phyloP scores from a whole-genome alignment of 2,888 invertebrate genomes.

The Halictus ligatus region DNA sequence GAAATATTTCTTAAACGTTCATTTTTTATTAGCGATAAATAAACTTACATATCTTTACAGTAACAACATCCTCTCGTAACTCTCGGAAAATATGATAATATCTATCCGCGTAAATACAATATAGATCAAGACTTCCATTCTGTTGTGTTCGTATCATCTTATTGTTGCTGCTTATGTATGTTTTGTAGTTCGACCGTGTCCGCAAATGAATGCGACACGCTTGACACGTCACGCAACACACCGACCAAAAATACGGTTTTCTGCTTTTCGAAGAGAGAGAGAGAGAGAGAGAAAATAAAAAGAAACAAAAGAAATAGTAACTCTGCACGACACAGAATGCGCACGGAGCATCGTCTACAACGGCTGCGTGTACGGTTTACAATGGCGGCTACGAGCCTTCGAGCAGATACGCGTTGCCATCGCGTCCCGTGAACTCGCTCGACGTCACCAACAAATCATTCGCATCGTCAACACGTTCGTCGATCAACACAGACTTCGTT shows the following conservation, averaged over 20 bases:
- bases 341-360: slow-evolving; percentile 48
- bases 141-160: slow-evolving; percentile 25
- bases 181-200: neutral
- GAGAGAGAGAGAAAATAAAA: neutral
- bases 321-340: slow-evolving; percentile 56
- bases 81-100: slow-evolving; percentile 83
- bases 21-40: slow-evolving; percentile 84
- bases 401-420: neutral
- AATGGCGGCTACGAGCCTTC: slow-evolving; percentile 59
- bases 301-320: slow-evolving; percentile 36
- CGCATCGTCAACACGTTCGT: neutral
- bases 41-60: slow-evolving; percentile 84
- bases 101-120: slow-evolving; percentile 78
- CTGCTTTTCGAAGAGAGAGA: neutral
- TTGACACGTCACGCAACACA: slow-evolving; percentile 7
- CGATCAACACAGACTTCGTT: neutral
- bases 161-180: slow-evolving; percentile 16
- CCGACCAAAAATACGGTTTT: slow-evolving; percentile 40
- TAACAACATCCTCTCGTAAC: slow-evolving; percentile 83
- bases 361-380: slow-evolving; percentile 45
- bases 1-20: slow-evolving; percentile 69
- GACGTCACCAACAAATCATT: neutral
- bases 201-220: slow-evolving; percentile 5
- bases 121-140: slow-evolving; percentile 63
- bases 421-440: slow-evolving; percentile 17